These are phyloP conservation scores for Opisthograptis luteolata DNA, from an alignment of 2,888 invertebrate genomes.

Conservation along the genomic window DNA sequence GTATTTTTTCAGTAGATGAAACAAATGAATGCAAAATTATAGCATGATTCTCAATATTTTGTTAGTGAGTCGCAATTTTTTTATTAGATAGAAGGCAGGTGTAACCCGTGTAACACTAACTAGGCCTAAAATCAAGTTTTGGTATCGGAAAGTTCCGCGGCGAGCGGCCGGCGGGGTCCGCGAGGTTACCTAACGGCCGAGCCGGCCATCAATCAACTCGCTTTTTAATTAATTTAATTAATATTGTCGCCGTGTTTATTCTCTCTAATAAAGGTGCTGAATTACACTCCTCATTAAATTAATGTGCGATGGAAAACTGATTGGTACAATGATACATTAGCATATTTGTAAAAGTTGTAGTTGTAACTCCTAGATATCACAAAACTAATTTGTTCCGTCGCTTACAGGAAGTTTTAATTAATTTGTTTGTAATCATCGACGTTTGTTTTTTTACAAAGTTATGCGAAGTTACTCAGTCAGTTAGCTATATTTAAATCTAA, in stretches of 20 bases:
- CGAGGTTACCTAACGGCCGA: slow-evolving; percentile 7
- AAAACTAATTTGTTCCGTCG: too few species aligned
- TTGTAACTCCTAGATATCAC: background rate
- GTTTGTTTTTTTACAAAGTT: too few species aligned
- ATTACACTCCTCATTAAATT: slow-evolving; percentile 4
- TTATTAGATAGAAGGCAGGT: background rate
- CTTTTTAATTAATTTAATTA: slow-evolving; percentile 32
- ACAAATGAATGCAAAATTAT: too few species aligned
- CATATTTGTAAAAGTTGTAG: background rate
- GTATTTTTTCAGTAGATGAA: too few species aligned
- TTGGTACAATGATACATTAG: background rate
- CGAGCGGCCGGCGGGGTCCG: background rate
- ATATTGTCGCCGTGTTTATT: slow-evolving; percentile 22
- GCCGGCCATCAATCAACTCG: slow-evolving; percentile 27
- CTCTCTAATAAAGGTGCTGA: slow-evolving; percentile 17
- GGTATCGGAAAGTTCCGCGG: slow-evolving; percentile 4
- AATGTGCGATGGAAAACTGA: slow-evolving; percentile 9
- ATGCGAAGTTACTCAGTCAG: too few species aligned
- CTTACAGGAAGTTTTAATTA: too few species aligned
- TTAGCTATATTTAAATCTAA: too few species aligned
- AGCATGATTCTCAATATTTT: too few species aligned
- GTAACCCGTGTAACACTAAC: background rate
- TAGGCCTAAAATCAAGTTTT: slow-evolving; percentile 16
- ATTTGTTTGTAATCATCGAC: too few species aligned
- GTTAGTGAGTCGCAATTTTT: too few species aligned